Conservation (phyloP, 2,113 vertebrate species). For the Stictonetta naevosa region DNA sequence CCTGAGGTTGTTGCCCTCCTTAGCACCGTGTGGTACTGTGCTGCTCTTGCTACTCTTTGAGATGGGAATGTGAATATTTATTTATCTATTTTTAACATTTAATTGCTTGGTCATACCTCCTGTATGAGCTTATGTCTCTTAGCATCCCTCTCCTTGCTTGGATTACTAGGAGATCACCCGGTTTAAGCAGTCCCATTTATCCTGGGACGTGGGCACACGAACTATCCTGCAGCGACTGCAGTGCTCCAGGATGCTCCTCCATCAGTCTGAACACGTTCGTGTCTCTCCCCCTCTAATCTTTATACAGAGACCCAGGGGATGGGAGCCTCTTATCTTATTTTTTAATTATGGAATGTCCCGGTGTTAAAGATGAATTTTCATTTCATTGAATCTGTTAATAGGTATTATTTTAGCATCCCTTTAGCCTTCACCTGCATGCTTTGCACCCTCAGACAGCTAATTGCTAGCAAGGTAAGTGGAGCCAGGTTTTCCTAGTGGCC, state of each 20-base stretch:
- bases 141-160: not conserved
- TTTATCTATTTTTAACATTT: not conserved
- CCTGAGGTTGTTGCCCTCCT: not conserved
- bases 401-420: not conserved
- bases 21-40: not conserved
- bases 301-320: not conserved
- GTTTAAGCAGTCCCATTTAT: not conserved
- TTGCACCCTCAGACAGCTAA: not conserved
- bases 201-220: not conserved
- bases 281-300: not conserved
- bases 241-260: not conserved
- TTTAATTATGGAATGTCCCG: not conserved
- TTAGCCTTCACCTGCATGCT: not conserved
- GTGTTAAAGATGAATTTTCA: not conserved
- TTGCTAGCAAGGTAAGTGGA: not conserved
- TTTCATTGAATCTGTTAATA: not conserved
- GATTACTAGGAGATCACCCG: not conserved
- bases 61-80: not conserved
- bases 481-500: not conserved
- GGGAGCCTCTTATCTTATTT: not conserved
- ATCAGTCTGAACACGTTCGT: not conserved
- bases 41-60: not conserved
- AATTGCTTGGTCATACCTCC: not conserved
- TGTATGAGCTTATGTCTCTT: not conserved
- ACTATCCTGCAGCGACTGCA: not conserved